Percentiles rank a stretch among this genome's conserved stretches.
phyloP scores from a whole-genome alignment of 2,797 vertebrate genomes.

The Sciaenops ocellatus region DNA sequence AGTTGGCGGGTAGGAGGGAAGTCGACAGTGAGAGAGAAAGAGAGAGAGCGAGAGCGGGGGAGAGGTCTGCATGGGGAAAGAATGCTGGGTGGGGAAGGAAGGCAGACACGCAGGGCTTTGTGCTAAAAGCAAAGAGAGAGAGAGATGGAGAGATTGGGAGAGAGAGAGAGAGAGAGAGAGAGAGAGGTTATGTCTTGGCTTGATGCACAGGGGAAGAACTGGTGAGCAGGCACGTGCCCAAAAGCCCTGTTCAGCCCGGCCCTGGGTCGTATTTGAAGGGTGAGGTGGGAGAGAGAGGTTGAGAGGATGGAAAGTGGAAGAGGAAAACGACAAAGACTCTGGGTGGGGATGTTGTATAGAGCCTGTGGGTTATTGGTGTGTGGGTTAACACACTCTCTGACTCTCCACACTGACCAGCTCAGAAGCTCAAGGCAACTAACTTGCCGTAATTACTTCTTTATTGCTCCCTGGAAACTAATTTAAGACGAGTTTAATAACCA shows the following conservation, averaged over 20 bases:
- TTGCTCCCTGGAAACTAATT: slow-evolving; percentile 47
- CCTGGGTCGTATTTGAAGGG: slow-evolving; percentile 59
- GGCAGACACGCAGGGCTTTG: slow-evolving; percentile 88
- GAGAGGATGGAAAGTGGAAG: slow-evolving; percentile 71
- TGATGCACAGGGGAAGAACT: slow-evolving; percentile 63
- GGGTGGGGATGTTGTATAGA: slow-evolving; percentile 62
- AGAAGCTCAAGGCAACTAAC: slow-evolving; percentile 36
- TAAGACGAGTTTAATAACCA: slow-evolving; percentile 28
- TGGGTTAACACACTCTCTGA: slow-evolving; percentile 49
- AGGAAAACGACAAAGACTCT: slow-evolving; percentile 65
- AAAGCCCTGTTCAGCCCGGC: slow-evolving; percentile 51
- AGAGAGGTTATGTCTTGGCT: slow-evolving; percentile 72
- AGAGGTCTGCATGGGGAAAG: slow-evolving; percentile 88
- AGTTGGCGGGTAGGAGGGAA: slow-evolving; percentile 80
- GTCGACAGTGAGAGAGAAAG: slow-evolving; percentile 73
- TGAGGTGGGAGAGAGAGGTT: slow-evolving; percentile 59
- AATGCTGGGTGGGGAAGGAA: slow-evolving; percentile 93
- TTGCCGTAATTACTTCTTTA: slow-evolving; percentile 38
- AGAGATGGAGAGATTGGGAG: slow-evolving; percentile 72
- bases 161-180: slow-evolving; percentile 56
- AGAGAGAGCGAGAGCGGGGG: slow-evolving; percentile 75
- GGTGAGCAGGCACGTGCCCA: slow-evolving; percentile 58
- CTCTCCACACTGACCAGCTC: slow-evolving; percentile 52
- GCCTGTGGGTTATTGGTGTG: slow-evolving; percentile 53
- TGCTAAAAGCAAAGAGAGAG: slow-evolving; percentile 88